Evolutionary conservation across 2,113 vertebrate genomes (phyloP).

Genomic region (Atlantisia rogersi): DNA sequence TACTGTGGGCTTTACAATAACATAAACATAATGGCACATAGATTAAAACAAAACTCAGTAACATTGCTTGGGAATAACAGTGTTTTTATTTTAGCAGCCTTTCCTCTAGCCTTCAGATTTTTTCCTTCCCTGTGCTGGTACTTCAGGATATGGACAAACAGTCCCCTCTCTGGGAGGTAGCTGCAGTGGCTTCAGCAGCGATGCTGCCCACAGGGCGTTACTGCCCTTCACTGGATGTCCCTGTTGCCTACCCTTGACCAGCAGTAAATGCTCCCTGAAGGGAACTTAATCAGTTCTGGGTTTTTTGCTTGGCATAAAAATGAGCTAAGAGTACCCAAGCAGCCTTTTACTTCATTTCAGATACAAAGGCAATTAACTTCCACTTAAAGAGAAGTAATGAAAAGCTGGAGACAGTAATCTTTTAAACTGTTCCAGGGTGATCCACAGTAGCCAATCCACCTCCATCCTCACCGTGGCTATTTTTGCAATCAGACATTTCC

Average conservation of each 20-base stretch:
- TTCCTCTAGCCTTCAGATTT: background rate
- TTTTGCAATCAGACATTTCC: constrained; percentile 42
- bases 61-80: background rate
- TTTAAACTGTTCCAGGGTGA: background rate
- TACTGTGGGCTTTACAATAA: background rate
- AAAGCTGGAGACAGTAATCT: constrained; percentile 9
- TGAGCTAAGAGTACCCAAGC: background rate
- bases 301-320: constrained; percentile 24
- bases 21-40: background rate
- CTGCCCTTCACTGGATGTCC: background rate
- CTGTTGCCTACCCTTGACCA: background rate
- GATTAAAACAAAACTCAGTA: background rate
- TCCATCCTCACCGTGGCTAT: background rate
- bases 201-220: background rate
- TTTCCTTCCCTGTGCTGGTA: background rate
- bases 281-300: background rate
- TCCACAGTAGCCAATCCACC: background rate
- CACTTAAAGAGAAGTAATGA: constrained; percentile 1
- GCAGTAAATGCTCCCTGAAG: background rate
- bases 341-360: constrained; percentile 10
- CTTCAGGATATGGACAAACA: fast-evolving
- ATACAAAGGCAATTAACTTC: background rate
- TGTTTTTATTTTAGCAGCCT: background rate
- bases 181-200: background rate
- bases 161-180: background rate